phyloP scores from a whole-genome alignment of 1,140 invertebrate species.

The Meloidogyne exigua region DNA sequence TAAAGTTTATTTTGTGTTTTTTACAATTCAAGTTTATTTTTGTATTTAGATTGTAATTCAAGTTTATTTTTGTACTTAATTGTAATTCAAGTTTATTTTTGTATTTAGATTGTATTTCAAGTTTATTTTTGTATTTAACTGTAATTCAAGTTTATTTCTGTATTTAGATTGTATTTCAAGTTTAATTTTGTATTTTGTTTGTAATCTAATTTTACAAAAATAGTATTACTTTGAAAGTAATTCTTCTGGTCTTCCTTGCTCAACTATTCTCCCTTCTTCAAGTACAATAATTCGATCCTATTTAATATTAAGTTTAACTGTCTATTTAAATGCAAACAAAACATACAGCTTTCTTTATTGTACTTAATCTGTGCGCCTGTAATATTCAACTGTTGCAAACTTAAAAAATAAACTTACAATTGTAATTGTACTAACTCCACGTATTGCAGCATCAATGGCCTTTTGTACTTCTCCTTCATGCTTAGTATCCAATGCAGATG shows the following conservation, averaged over 20 bases:
- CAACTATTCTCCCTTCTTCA: constrained; percentile 66
- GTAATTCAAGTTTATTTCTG: no score
- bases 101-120: no score
- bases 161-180: no score
- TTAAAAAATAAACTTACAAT: no score
- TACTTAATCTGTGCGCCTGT: constrained; percentile 68
- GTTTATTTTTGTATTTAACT: no score
- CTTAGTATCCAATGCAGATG: constrained; percentile 66
- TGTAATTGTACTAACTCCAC: constrained; percentile 66
- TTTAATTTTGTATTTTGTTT: no score
- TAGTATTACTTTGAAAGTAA: constrained; percentile 58
- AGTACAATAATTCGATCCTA: constrained; percentile 69
- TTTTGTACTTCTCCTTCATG: constrained; percentile 66
- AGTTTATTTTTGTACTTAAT: no score
- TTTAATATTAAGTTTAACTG: not conserved
- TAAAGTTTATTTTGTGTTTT: no score
- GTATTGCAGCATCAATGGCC: constrained; percentile 65
- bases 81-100: no score
- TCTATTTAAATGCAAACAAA: not conserved
- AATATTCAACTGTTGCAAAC: no score
- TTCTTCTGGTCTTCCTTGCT: constrained; percentile 67
- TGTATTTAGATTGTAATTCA: no score
- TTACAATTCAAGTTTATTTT: no score
- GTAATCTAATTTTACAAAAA: not conserved
- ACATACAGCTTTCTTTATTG: constrained; percentile 67